Evolutionary conservation across 1,140 invertebrate genomes (phyloP), one percentile per base, ranked within the genome.

Genomic region (Trichoplusia ni): DNA sequence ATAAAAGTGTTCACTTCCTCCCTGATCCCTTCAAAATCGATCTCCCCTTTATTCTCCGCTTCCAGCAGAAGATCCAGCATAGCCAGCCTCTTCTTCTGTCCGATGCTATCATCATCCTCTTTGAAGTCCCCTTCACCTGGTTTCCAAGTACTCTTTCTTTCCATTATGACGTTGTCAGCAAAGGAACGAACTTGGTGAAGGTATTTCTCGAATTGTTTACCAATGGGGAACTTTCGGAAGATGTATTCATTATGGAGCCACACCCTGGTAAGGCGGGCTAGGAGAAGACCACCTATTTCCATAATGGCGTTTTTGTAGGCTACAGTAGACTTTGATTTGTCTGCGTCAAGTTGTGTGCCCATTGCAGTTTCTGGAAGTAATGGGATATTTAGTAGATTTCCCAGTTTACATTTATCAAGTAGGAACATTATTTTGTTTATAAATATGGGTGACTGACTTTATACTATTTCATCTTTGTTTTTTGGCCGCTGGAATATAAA

Each of bases 1-100:
- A 96, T 95, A 73, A 96, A 97, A 0, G 95, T 97, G 78, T 96
- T 95, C 1, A 96, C 95, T 92, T 97, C 96, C 80, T 97, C 95
- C 61, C 93, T 90, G 29, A 97, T 95, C 61, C 96, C 95, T 21
- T 91, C 65, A 68, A 95, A 91, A 40, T 86, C 93, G 33, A 93
- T 91, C 44, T 85, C 91, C 31, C 92, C 90, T 46, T 91, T 83
- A 46, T 90, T 82, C 60, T 93, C 92, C 16, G 92, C 90, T 66
- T 92, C 89, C 1, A 97, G 84, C 7, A 97, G 37, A 3, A 87
- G 23, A 72, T 87, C 84, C 7, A 85, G 27, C 81, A 87, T 79
- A 2, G 79, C 84, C 11, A 79, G 21, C 42, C 71, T 73, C 65
- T 71, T 80, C 60, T 81, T 85, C 0, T 4, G 91, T 0, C 54